Conservation (phyloP, 2,888 invertebrate genomes). For the Orthosia gothica region DNA sequence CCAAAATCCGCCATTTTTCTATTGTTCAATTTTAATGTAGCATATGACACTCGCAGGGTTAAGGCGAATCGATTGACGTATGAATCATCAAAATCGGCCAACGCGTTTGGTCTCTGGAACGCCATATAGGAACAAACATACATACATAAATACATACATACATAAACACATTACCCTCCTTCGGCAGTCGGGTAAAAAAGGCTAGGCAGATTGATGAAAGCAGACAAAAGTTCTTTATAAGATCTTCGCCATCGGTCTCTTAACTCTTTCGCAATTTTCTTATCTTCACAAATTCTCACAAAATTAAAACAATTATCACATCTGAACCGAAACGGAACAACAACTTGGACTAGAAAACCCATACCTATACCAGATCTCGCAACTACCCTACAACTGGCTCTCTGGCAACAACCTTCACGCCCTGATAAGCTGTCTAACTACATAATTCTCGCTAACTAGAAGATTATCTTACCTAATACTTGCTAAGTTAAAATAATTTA, state of each 20-base stretch:
- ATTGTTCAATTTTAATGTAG: too few species aligned
- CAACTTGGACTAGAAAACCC: constrained; percentile 34
- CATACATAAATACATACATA: too few species aligned
- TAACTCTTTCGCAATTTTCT: not conserved
- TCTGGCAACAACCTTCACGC: constrained; percentile 63
- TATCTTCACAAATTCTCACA: not conserved
- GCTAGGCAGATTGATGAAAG: not conserved
- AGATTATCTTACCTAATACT: constrained; percentile 54
- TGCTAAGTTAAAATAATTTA: constrained; percentile 30
- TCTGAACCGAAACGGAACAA: constrained; percentile 9
- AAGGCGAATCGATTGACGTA: too few species aligned
- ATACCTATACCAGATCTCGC: constrained; percentile 7
- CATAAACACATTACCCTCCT: too few species aligned
- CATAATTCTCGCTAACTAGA: constrained; percentile 53
- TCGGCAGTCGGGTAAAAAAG: too few species aligned
- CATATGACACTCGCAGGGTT: too few species aligned
- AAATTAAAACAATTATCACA: constrained; percentile 10
- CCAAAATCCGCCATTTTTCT: too few species aligned
- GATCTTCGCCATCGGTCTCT: too few species aligned
- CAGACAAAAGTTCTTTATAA: not conserved
- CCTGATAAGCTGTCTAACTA: constrained; percentile 63
- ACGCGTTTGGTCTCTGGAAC: too few species aligned
- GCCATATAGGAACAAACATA: too few species aligned
- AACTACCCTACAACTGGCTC: constrained; percentile 33
- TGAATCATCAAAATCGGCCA: too few species aligned